These are phyloP conservation scores for Aspidiotus rigidus DNA, from an alignment of 2,888 invertebrate species.

Conservation along the genomic window DNA sequence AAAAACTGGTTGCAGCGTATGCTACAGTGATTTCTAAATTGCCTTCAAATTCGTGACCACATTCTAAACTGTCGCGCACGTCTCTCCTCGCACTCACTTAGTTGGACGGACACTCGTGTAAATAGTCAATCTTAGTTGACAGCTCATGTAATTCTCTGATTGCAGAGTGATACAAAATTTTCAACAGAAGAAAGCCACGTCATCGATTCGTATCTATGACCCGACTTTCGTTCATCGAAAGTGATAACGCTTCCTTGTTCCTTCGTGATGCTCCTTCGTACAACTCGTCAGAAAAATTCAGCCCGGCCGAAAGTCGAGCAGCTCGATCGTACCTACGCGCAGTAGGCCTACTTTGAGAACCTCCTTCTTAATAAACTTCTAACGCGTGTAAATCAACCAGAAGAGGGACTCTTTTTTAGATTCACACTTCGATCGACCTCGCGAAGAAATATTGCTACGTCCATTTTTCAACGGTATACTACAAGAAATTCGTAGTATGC, in stretches of 20 bases:
- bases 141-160: background rate
- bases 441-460: slow-evolving; percentile 28
- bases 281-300: too few species aligned
- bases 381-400: slow-evolving; percentile 25
- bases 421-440: slow-evolving; percentile 28
- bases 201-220: too few species aligned
- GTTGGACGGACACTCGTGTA: background rate
- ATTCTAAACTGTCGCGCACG: background rate
- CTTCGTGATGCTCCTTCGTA: too few species aligned
- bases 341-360: slow-evolving; percentile 20
- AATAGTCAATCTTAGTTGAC: background rate
- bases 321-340: too few species aligned
- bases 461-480: slow-evolving; percentile 19
- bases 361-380: slow-evolving; percentile 22
- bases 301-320: too few species aligned
- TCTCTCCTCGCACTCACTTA: background rate
- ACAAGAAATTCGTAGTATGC: slow-evolving; percentile 33
- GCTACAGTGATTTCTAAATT: slow-evolving; percentile 27
- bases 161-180: too few species aligned
- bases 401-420: slow-evolving; percentile 21
- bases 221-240: too few species aligned
- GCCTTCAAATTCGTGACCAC: background rate
- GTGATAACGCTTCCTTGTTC: too few species aligned
- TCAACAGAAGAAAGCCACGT: too few species aligned
- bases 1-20: slow-evolving; percentile 30